phyloP scores from a whole-genome alignment of 2,888 invertebrate species.

The Arrhopalites spinosus region DNA sequence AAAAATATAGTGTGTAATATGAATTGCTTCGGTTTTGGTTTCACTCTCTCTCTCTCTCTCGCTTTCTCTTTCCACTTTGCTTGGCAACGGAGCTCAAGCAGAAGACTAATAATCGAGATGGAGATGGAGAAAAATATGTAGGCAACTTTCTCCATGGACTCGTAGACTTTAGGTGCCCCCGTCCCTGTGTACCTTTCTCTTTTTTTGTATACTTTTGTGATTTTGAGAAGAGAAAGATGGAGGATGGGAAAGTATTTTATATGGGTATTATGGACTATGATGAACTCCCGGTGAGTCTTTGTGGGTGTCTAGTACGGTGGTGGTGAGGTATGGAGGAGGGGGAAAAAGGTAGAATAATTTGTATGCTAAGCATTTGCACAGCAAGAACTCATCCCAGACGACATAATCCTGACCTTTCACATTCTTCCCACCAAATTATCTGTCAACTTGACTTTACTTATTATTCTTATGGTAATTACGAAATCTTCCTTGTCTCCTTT shows the following conservation, averaged over 20 bases:
- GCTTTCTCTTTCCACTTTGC: slow-evolving; percentile 12
- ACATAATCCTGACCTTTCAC: slow-evolving; percentile 27
- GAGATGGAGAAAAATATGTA: not conserved
- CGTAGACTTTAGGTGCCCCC: no score
- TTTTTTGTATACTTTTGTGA: no score
- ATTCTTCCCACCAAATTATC: slow-evolving; percentile 13
- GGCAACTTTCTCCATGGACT: no score
- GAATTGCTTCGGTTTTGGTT: slow-evolving; percentile 19
- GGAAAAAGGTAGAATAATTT: not conserved
- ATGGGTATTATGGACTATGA: no score
- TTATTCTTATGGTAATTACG: slow-evolving; percentile 2
- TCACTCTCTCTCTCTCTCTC: not conserved
- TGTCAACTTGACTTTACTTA: slow-evolving; percentile 19
- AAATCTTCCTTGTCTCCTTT: not conserved
- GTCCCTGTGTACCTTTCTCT: no score
- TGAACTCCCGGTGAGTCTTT: not conserved
- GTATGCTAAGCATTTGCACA: slow-evolving; percentile 6
- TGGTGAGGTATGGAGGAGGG: not conserved
- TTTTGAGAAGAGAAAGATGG: no score
- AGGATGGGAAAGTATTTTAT: no score
- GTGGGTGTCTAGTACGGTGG: not conserved
- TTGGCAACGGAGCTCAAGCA: not conserved
- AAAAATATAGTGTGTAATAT: not conserved
- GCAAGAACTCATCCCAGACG: slow-evolving; percentile 20
- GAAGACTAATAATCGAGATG: not conserved